Conservation (phyloP, 2,797 vertebrate species). For the Bovichtus diacanthus region DNA sequence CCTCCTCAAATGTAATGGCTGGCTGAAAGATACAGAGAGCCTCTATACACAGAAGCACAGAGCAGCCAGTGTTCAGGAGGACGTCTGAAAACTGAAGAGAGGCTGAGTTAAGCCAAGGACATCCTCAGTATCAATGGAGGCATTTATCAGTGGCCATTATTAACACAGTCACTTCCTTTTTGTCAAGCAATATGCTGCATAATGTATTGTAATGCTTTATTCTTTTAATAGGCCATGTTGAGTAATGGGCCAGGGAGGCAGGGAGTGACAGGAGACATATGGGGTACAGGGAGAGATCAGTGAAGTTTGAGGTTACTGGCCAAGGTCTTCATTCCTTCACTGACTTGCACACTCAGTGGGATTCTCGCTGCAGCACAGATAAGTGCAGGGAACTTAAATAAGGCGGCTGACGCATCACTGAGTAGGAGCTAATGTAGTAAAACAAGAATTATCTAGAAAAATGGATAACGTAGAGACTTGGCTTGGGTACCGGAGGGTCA, state of each 20-base stretch:
- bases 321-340: conserved; percentile 74
- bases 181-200: conserved; percentile 76
- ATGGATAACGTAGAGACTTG: conserved; percentile 47
- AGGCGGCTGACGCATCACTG: conserved; percentile 67
- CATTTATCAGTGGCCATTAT: conserved; percentile 83
- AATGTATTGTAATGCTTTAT: conserved; percentile 74
- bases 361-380: conserved; percentile 64
- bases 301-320: conserved; percentile 75
- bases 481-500: too few species aligned
- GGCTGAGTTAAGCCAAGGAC: conserved; percentile 77
- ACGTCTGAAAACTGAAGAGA: conserved; percentile 54
- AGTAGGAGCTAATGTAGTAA: conserved; percentile 44
- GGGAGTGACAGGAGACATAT: conserved; percentile 74
- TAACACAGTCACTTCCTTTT: conserved; percentile 81
- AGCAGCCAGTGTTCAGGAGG: conserved; percentile 67
- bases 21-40: conserved; percentile 72
- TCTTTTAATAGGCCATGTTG: conserved; percentile 75
- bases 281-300: conserved; percentile 62
- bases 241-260: conserved; percentile 76
- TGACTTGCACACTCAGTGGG: conserved; percentile 55
- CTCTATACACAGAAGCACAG: conserved; percentile 75
- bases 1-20: conserved; percentile 47
- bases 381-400: conserved; percentile 64
- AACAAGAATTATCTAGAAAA: conserved; percentile 60
- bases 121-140: conserved; percentile 77